phyloP scores from a whole-genome alignment of 1,140 invertebrate species.

The Drosophila oshimai region DNA sequence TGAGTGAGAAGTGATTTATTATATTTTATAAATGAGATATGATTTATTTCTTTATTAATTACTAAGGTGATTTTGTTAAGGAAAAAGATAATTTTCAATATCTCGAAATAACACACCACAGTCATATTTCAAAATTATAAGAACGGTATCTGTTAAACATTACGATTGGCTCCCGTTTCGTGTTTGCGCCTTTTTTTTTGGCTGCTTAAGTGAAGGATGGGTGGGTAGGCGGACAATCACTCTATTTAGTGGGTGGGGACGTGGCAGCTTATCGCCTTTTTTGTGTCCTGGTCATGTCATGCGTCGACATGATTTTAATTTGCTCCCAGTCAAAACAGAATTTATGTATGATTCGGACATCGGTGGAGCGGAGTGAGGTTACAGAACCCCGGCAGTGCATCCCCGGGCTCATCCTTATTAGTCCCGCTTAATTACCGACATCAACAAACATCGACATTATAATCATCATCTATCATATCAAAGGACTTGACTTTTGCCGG shows the following conservation, averaged over 20 bases:
- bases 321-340: background rate
- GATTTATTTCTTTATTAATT: no score
- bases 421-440: slow-evolving; percentile 12
- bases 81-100: no score
- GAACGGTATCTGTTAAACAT: background rate
- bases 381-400: no score
- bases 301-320: slow-evolving; percentile 45
- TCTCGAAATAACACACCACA: no score
- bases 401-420: background rate
- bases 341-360: slow-evolving; percentile 14
- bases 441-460: slow-evolving; percentile 6
- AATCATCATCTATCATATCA: slow-evolving; percentile 56
- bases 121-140: background rate
- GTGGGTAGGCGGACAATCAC: background rate
- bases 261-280: slow-evolving; percentile 28
- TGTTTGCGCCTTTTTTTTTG: background rate
- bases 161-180: background rate
- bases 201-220: background rate
- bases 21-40: no score
- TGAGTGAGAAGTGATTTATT: no score
- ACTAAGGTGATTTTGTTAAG: no score
- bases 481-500: slow-evolving; percentile 51
- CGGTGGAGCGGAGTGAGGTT: no score
- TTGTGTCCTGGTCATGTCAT: slow-evolving; percentile 39
- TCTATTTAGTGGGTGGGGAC: slow-evolving; percentile 2